Base-by-base conservation (phyloP, 2,113 vertebrate genomes). In the Synchiropus splendidus region DNA sequence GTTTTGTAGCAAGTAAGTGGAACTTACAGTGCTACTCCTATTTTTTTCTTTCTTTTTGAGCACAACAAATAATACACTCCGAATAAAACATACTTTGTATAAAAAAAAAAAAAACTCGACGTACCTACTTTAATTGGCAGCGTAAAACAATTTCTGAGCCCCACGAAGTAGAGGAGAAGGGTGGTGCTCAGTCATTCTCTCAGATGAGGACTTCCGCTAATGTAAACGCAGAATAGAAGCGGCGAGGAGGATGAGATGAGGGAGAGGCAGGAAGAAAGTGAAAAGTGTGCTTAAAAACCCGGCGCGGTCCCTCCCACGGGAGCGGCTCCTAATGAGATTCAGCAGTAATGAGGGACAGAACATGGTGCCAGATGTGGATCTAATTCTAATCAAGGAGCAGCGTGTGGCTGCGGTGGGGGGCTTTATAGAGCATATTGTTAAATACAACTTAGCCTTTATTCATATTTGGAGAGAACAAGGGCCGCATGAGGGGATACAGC, bases 301-400 rank as follows among this genome's bases (percentile, higher is more conserved):
- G 59, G 54, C 56, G 47, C 59, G 10, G 45, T 45, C 35, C 57
- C 39, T 78, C 82, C 75, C 77, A 1, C 6, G 78, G 79, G 82
- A 66, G 43, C 17, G 4, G n/a, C 32, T 44, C 45, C 46, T 84
- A 84, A 86, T 82, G 83, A 84, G 78, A 86, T 82, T 68, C 83
- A 60, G 54, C 74, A 59, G 72, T 86, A 87, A 87, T 85, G 86
- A 88, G 86, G 81, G 77, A 77, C 77, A 63, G 78, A 78, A 75
- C 73, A 73, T 55, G 67, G 74, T 51, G 53, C 74, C 83, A 84
- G 81, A 87, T 83, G 82, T 82, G 78, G 77, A 70, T 74, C 79
- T 79, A 77, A 79, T 85, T 83, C 83, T 83, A 86, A 87, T 87
- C 81, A 84, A 78, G 67, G 44, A 67, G 54, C 44, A 62, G 51